Evolutionary conservation across 2,888 invertebrate genomes (phyloP), one percentile per base, ranked within the genome.

Genomic region (Norana najaformis): DNA sequence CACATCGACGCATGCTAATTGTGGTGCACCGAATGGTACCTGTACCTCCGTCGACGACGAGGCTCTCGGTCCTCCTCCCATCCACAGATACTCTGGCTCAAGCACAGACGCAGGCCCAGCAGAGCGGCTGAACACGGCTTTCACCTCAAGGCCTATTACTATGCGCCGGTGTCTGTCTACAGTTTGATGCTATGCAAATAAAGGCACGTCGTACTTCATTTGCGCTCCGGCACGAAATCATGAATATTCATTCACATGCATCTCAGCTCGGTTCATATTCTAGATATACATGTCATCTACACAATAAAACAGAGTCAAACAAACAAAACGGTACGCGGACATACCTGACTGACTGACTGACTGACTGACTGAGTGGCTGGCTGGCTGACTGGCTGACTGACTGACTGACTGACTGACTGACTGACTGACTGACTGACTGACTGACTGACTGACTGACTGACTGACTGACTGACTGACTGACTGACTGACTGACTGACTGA

Each of bases 171-270:
- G 69, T 69, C 11, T n/a, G 69, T 69, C 30, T n/a, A 69, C 69
- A 69, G 30, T 69, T n/a, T 69, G 69, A 69, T 69, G 69, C 69
- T 69, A n/a, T 69, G 69, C 69, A 69, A 69, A 69, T 69, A 69
- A n/a, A 69, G 30, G 69, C 30, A n/a, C 69, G 8, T n/a, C 69
- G 69, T 69, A 30, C 30, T n/a, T n/a, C 69, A n/a, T 69, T 69
- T 30, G n/a, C n/a, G 69, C 2, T 69, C 69, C 30, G 11, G n/a
- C 69, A 69, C 69, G 69, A 69, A 69, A 8, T 2, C 30, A 69
- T 69, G 69, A 30, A 69, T 69, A 69, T n/a, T 69, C 69, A 69
- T 69, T n/a, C 69, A 16, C 69, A 69, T 69, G 69, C 69, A 69
- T 30, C 13, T 69, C 69, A 69, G n/a, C 69, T 16, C 30, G 69